These are phyloP conservation scores for Macquaria australasica DNA, from an alignment of 2,113 vertebrate species.

Conservation along the genomic window DNA sequence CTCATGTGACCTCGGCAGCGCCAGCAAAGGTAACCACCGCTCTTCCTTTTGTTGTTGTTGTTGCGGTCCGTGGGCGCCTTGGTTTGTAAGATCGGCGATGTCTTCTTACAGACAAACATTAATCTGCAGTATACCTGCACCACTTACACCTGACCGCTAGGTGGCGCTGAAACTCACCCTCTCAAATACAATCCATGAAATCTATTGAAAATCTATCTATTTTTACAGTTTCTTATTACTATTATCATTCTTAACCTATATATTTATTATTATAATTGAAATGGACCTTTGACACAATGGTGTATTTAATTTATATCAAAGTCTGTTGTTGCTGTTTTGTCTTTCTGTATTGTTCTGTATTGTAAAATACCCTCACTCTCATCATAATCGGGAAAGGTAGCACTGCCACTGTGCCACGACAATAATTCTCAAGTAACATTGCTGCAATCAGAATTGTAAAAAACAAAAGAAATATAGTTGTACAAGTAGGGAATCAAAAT, in stretches of 20 bases:
- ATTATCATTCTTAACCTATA: not conserved
- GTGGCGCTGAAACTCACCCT: not conserved
- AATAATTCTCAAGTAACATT: too few species aligned
- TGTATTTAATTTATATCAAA: not conserved
- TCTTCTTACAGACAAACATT: not conserved
- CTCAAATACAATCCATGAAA: too few species aligned
- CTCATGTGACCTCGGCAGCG: slow-evolving; percentile 59
- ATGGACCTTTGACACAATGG: not conserved
- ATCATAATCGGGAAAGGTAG: not conserved
- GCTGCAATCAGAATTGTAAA: too few species aligned
- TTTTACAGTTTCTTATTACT: not conserved
- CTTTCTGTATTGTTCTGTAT: not conserved
- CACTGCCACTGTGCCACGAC: too few species aligned
- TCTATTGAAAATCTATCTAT: too few species aligned
- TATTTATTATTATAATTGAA: not conserved
- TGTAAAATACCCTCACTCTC: not conserved
- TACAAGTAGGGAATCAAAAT: not conserved
- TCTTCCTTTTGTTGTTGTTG: not conserved
- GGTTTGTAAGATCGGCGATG: fast-evolving
- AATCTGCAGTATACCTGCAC: not conserved
- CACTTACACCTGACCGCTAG: not conserved
- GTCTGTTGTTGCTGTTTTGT: not conserved
- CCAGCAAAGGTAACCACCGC: too few species aligned
- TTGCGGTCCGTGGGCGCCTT: not conserved
- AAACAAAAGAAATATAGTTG: too few species aligned